phyloP scores from a whole-genome alignment of 2,113 vertebrate genomes.

The Bathybates hornii region DNA sequence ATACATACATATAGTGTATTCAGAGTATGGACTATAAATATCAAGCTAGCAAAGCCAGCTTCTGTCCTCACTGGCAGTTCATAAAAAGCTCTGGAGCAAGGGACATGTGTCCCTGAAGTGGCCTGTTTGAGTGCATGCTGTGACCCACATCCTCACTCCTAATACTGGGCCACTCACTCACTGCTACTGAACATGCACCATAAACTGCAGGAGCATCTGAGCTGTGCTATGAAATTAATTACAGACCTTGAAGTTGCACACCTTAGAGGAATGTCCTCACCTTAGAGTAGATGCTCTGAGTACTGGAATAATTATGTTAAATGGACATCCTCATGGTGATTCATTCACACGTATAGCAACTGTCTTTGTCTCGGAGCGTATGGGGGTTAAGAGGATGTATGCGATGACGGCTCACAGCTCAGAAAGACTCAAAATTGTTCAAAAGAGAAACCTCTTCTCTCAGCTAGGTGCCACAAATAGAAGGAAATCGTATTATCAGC shows the following conservation, averaged over 20 bases:
- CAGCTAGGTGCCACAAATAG: neutral
- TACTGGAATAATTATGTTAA: neutral
- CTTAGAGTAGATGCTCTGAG: neutral
- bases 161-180: constrained; percentile 39
- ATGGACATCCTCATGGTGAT: neutral
- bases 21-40: constrained; percentile 60
- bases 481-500: neutral
- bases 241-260: neutral
- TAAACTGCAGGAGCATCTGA: constrained; percentile 23
- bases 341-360: neutral
- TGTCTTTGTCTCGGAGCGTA: neutral
- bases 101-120: constrained; percentile 57
- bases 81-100: constrained; percentile 56
- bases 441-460: neutral
- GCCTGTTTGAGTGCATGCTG: constrained; percentile 38
- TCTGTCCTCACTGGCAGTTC: constrained; percentile 58
- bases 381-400: neutral
- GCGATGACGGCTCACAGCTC: neutral
- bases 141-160: constrained; percentile 58
- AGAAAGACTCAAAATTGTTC: neutral
- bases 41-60: constrained; percentile 40
- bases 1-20: constrained; percentile 19
- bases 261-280: neutral
- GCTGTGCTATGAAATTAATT: constrained; percentile 19
- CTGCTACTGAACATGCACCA: constrained; percentile 10